Evolutionary conservation across 2,888 invertebrate genomes (phyloP), one percentile per base, ranked within the genome.

Genomic region (Chymomyza amoena): DNA sequence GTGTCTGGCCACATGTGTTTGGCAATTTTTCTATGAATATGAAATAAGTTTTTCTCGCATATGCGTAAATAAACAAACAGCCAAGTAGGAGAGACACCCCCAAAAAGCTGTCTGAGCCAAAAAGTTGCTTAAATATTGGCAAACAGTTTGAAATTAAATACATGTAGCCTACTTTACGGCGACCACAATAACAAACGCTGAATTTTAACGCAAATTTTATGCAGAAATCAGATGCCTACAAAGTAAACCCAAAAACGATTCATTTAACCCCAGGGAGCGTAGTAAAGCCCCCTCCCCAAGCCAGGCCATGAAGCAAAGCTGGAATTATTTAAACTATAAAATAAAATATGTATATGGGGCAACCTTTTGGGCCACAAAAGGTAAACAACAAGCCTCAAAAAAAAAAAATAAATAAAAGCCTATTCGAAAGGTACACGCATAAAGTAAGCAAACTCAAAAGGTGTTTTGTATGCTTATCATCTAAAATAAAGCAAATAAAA

Each of bases 1-100:
- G 72, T 84, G 83, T n/a, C 77, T 86, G 73, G 66, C 73, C 83
- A 87, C 77, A 84, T 81, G 84, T 87, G 87, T 76, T 84, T 86
- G 76, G 76, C 81, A 73, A 86, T 79, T 88, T 86, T 86, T 87
- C 86, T 81, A 86, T 86, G 86, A 86, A 86, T 86, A 87, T 83
- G 81, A 86, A 86, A 86, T 89, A 83, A 79, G 83, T 87, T 78
- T 65, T 32, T 9, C 13, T 61, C 36, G 15, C 18, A 75, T 80
- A 81, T 86, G 89, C 83, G 86, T 87, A 84, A 79, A 84, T 88
- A 84, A 84, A 88, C 85, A 81, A 86, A 73, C 75, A 71, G 16
- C 18, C 15, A 51, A 16, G 16, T n/a, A 51, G 75, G 72, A 73
- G 69, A 62, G 52, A 56, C 25, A n/a, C 56, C 15, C 20, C 6